A percentile compares a stretch with the other conserved stretches of the same genome.
These are phyloP conservation scores for Hemaris fuciformis DNA, from an alignment of 2,888 invertebrate species.

Conservation along the genomic window DNA sequence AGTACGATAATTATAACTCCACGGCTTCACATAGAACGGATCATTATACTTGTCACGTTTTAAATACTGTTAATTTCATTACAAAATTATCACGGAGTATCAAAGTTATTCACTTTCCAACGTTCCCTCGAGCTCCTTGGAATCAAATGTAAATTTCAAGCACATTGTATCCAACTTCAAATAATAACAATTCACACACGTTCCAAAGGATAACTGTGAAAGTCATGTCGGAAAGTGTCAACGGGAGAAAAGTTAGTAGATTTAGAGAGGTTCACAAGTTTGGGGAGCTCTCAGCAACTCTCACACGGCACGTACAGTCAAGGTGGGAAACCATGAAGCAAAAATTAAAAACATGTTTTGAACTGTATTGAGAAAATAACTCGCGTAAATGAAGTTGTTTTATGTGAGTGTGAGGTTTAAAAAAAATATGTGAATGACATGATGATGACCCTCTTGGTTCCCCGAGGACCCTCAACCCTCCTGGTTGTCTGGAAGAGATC, in stretches of 20 bases:
- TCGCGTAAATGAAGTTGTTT: no score
- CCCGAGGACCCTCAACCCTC: no score
- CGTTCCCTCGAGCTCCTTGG: not conserved
- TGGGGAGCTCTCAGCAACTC: constrained; percentile 44
- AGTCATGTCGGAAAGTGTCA: constrained; percentile 54
- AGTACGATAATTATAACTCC: no score
- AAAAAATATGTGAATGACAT: no score
- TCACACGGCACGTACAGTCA: constrained; percentile 21
- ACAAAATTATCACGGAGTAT: not conserved
- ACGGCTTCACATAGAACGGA: no score
- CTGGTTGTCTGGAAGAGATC: no score
- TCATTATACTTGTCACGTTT: no score
- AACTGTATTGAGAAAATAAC: no score
- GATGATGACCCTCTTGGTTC: no score
- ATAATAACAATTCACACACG: constrained; percentile 27
- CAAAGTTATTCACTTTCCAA: not conserved
- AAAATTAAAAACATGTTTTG: not conserved
- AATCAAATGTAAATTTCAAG: not conserved
- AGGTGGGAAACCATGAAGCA: not conserved
- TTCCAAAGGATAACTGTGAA: constrained; percentile 40
- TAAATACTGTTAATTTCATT: not conserved
- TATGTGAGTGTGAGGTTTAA: no score
- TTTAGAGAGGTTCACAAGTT: constrained; percentile 60
- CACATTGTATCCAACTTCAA: constrained; percentile 6
- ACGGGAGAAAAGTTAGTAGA: constrained; percentile 56